A percentile compares a stretch with the other conserved stretches of the same genome.
These are phyloP conservation scores for Paracanthobrama guichenoti DNA, from an alignment of 2,113 vertebrate species.

Conservation along the genomic window DNA sequence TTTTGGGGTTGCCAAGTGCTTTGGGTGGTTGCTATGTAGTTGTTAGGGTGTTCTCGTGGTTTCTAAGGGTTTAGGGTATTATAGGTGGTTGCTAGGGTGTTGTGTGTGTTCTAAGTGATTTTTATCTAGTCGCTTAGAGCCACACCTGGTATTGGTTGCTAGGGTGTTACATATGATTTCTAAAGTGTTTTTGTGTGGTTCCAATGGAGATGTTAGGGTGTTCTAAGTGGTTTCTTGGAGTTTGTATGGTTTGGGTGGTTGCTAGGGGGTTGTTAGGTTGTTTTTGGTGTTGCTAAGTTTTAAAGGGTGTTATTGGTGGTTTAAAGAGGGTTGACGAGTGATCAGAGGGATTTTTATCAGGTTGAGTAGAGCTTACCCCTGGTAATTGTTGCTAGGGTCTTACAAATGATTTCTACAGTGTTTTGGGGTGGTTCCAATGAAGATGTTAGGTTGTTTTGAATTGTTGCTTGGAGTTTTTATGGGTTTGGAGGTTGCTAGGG, in stretches of 20 bases:
- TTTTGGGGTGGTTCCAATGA: not conserved
- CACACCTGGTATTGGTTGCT: too few species aligned
- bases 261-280: not conserved
- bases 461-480: too few species aligned
- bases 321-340: not conserved
- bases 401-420: too few species aligned
- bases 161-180: not conserved
- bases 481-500: too few species aligned
- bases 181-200: not conserved
- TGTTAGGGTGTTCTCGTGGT: not conserved
- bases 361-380: not conserved
- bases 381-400: not conserved
- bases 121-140: not conserved
- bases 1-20: not conserved
- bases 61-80: not conserved
- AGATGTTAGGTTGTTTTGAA: not conserved
- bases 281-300: not conserved
- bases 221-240: not conserved
- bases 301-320: not conserved
- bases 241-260: not conserved
- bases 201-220: not conserved
- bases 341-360: not conserved
- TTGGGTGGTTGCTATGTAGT: not conserved
- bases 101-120: not conserved
- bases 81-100: not conserved